Evolutionary conservation across 2,888 invertebrate genomes (phyloP), one percentile per base, ranked within the genome.

Genomic region (Drosophila kuntzei): DNA sequence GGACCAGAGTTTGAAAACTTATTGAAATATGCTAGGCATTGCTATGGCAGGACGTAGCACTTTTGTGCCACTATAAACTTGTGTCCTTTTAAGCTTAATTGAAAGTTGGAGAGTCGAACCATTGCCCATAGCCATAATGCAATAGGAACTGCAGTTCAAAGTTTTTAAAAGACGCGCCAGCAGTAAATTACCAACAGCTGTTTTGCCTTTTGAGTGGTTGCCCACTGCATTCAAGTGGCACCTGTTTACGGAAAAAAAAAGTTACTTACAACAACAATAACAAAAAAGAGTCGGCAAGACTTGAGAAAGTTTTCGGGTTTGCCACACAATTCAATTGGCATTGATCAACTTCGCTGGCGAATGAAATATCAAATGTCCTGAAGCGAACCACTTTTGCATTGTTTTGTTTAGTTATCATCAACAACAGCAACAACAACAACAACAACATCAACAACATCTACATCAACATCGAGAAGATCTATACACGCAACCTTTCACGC

Each of bases 31-130:
- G 81, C 84, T 62, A 47, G 51, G 44, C 63, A 64, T 63, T 62
- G 47, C 57, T 6, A 16, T 29, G 59, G 65, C 54, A 57, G 47
- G 41, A 54, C 57, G 29, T 44, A 50, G 44, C 63, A 50, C 67
- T 55, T 54, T 69, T 54, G 61, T 46, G 54, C 53, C 73, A 51
- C 76, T 67, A 64, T 61, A 71, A 86, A 78, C 82, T 79, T 83
- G 81, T 86, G 83, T 83, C 84, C 81, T 77, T 80, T 86, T 74
- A 61, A 67, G 87, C 83, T 80, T 83, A 83, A 83, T 83, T 83
- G 83, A 83, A 83, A 80, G 68, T 80, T 86, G 62, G 44, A 62
- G 76, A 18, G 54, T 59, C 54, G 51, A 68, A 66, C 61, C 63
- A 66, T 50, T 66, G 70, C 50, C 25, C n/a, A n/a, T n/a, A 27